Base-by-base conservation (phyloP, 2,797 vertebrate species). In the Muscicapa comitata region DNA sequence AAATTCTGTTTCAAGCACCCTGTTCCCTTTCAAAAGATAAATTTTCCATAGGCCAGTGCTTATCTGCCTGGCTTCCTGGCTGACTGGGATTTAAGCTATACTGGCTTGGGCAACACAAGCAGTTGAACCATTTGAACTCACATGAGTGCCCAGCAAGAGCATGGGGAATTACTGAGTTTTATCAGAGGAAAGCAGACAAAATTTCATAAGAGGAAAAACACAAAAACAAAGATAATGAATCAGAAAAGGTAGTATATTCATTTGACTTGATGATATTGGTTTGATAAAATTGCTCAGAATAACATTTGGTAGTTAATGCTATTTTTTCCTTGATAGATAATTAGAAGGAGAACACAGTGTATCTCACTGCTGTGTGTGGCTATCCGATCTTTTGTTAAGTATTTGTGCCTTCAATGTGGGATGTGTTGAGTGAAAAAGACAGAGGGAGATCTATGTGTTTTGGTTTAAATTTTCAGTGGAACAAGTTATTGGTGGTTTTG, bases 191-290 rank as follows among this genome's bases (percentile, higher is more conserved):
- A 66, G 40, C 66, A 66, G 66, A 51, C 33, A n/a, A 47, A 66
- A 48, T 42, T 72, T 66, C 72, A 1, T 79, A n/a, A 48, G 62
- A 91, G 79, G 71, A 84, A 35, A 81, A 91, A 23, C 79, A 26
- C 54, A 40, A 83, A 91, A 81, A 9, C 37, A 76, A 88, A 93
- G 73, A 94, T 59, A 86, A 96, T 97, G 96, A 42, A 90, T 91
- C 85, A 94, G 75, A 90, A 94, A 94, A 97, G 96, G 95, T 97
- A 96, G 87, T 0, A 40, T 91, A 66, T 90, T 90, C 8, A 2
- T 91, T 94, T 90, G 57, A 55, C 40, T 62, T 58, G 40, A 20
- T 42, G 19, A 20, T 86, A 45, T 0, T 62, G 37, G 2, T n/a
- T 87, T 86, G 26, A 68, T 63, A 1, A 35, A 61, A 48, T 80